Evolutionary conservation across 2,113 vertebrate species (phyloP).

Genomic region (Dendropsophus ebraccatus): DNA sequence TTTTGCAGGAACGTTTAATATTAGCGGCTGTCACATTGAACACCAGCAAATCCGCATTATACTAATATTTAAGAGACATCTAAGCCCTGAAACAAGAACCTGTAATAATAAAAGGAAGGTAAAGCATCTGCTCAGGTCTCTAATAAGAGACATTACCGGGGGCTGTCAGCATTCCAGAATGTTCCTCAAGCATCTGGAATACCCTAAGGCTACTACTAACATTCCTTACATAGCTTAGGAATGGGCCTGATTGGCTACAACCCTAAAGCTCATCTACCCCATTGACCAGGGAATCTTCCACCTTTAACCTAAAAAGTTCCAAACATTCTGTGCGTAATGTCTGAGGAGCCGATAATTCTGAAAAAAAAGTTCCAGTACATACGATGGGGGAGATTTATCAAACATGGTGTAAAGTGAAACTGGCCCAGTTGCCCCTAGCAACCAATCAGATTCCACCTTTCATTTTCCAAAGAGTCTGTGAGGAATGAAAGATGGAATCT

Average conservation of each 20-base stretch:
- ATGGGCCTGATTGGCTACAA: constrained; percentile 19
- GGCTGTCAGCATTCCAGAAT: neutral
- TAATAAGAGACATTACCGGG: neutral
- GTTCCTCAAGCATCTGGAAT: constrained; percentile 46
- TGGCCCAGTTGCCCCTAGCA: too few species aligned
- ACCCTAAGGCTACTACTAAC: constrained; percentile 32
- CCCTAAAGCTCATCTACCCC: neutral
- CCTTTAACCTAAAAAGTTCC: constrained; percentile 5
- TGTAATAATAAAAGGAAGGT: neutral
- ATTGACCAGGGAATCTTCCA: constrained; percentile 16
- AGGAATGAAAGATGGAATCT: too few species aligned
- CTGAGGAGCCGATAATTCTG: neutral
- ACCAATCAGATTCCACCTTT: too few species aligned
- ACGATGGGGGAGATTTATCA: too few species aligned
- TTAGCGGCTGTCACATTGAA: neutral
- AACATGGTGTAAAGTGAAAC: too few species aligned
- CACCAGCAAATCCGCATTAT: neutral
- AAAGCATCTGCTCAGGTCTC: neutral
- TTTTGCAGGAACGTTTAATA: neutral
- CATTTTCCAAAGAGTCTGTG: too few species aligned
- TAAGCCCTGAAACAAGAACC: neutral
- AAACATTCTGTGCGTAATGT: neutral
- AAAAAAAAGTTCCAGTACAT: too few species aligned
- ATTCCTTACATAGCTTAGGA: constrained; percentile 50
- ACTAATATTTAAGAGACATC: neutral